phyloP scores from a whole-genome alignment of 2,888 invertebrate species.

The Parthenolecanium corni region DNA sequence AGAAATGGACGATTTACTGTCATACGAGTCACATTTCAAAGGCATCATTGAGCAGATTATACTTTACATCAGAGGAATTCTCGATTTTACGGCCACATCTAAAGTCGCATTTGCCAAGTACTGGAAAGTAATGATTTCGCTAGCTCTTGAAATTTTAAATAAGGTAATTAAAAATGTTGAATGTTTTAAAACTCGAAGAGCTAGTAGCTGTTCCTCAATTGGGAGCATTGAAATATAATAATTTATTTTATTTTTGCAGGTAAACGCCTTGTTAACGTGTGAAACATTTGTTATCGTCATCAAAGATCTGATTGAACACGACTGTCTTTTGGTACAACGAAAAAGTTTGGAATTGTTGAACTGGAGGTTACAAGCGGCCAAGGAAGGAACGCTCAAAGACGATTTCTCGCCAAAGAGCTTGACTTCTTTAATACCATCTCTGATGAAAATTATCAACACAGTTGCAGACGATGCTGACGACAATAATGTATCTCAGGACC shows the following conservation, averaged over 20 bases:
- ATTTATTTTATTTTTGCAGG: conserved; percentile 24
- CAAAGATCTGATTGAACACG: conserved; percentile 58
- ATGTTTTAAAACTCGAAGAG: background rate
- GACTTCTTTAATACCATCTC: background rate
- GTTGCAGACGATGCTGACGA: conserved; percentile 15
- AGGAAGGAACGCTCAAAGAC: conserved; percentile 1
- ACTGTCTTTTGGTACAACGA: conserved; percentile 56
- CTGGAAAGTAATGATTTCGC: conserved; percentile 70
- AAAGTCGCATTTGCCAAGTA: conserved; percentile 46
- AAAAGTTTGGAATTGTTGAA: conserved; percentile 78
- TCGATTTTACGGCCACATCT: conserved; percentile 40
- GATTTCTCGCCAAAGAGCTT: background rate
- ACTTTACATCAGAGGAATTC: conserved; percentile 53
- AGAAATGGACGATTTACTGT: conserved; percentile 35
- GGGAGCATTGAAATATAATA: too few relatives aligned
- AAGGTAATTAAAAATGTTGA: conserved; percentile 40
- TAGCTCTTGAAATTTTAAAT: conserved; percentile 66
- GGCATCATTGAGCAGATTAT: conserved; percentile 46
- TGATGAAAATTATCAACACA: conserved; percentile 10
- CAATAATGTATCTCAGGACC: conserved; percentile 37
- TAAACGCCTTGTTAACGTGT: conserved; percentile 53
- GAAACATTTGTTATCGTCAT: conserved; percentile 69
- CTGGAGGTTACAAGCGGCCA: conserved; percentile 43
- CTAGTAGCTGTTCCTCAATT: too few relatives aligned
- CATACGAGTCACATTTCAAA: conserved; percentile 19